Evolutionary conservation across 2,797 vertebrate species (phyloP).

Genomic region (Labeo calbasu): DNA sequence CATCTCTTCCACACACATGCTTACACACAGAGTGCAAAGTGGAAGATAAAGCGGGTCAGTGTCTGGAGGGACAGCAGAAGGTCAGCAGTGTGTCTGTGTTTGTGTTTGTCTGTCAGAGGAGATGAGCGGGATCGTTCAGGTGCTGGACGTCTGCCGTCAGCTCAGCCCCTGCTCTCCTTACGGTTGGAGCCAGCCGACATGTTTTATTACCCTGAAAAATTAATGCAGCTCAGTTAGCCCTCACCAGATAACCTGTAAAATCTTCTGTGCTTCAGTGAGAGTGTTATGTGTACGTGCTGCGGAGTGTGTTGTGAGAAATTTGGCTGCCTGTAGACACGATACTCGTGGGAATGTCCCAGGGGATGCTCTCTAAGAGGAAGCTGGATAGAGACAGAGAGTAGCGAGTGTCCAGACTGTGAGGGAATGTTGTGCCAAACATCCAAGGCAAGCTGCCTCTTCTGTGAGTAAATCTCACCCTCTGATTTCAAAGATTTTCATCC

Average conservation of each 20-base stretch:
- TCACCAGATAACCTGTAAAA: background rate
- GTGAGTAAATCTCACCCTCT: background rate
- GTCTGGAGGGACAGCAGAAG: conserved; percentile 30
- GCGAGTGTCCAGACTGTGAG: conserved; percentile 14
- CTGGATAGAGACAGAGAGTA: background rate
- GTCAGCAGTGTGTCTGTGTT: conserved; percentile 31
- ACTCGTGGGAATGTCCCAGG: conserved; percentile 32
- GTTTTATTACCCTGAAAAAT: conserved; percentile 53
- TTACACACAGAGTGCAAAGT: background rate
- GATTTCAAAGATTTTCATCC: background rate
- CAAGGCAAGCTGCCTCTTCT: conserved; percentile 25
- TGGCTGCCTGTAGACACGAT: background rate
- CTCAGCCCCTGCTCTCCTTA: conserved; percentile 23
- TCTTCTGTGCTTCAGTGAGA: background rate
- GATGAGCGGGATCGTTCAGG: conserved; percentile 39
- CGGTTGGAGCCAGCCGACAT: background rate
- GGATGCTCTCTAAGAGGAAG: conserved; percentile 14
- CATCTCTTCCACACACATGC: background rate
- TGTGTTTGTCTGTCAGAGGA: conserved; percentile 36
- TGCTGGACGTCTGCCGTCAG: conserved; percentile 29
- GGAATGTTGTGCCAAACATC: conserved; percentile 40
- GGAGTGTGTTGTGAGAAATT: background rate
- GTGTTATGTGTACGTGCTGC: background rate
- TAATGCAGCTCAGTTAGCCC: conserved; percentile 29
- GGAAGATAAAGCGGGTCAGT: conserved; percentile 14